These are phyloP conservation scores for Mico argentatus DNA, from an alignment of 2,797 vertebrate genomes.

Conservation along the genomic window DNA sequence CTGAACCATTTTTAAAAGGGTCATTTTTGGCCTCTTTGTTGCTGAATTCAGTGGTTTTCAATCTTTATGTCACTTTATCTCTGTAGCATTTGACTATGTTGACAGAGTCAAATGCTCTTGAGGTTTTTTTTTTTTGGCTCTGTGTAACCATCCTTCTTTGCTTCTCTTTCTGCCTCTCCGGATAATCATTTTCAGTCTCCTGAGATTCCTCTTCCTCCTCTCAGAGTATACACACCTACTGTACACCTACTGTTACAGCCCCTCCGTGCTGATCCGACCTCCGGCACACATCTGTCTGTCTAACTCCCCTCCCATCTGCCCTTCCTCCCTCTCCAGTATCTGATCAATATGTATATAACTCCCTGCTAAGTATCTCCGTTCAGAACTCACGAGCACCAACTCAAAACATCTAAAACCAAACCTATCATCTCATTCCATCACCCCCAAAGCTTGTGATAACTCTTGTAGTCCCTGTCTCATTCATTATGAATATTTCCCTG, in stretches of 20 bases:
- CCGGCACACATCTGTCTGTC: background rate
- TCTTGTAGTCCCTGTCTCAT: background rate
- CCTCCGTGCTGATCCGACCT: background rate
- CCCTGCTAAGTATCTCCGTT: background rate
- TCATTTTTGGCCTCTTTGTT: background rate
- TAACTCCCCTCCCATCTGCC: background rate
- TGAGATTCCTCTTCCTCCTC: fast-evolving
- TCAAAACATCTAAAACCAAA: background rate
- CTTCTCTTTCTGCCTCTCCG: background rate
- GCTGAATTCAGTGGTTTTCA: background rate
- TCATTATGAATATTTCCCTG: background rate
- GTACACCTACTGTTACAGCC: too few relatives aligned
- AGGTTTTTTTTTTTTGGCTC: background rate
- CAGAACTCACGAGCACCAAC: background rate
- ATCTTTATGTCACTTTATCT: fast-evolving
- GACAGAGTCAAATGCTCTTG: background rate
- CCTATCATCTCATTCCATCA: background rate
- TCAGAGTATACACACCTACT: too few relatives aligned
- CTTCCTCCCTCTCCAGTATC: background rate
- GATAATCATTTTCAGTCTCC: background rate
- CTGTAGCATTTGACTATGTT: too few relatives aligned
- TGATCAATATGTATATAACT: background rate
- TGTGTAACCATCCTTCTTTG: background rate
- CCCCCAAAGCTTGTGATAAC: background rate
- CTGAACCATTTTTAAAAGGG: background rate